Percentiles rank a stretch among this genome's conserved stretches.
These are phyloP conservation scores for Megaceryle torquata DNA, from an alignment of 2,113 vertebrate genomes.

Conservation along the genomic window DNA sequence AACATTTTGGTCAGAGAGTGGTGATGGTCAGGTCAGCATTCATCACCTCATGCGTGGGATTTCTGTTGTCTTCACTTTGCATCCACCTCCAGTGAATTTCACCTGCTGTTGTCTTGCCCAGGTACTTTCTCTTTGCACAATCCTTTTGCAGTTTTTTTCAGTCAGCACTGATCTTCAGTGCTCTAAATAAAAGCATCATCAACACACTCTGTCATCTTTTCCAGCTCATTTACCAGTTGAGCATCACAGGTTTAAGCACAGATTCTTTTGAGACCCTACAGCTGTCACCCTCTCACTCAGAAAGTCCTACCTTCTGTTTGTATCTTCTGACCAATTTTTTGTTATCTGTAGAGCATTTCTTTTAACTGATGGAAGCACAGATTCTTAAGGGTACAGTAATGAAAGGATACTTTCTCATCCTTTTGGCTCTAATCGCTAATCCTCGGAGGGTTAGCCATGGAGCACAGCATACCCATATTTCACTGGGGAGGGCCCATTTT, in stretches of 20 bases:
- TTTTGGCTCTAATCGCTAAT: not conserved
- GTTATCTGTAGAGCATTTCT: not conserved
- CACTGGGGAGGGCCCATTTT: not conserved
- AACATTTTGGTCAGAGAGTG: not conserved
- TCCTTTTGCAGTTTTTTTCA: not conserved
- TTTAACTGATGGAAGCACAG: not conserved
- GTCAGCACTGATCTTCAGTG: not conserved
- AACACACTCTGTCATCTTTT: not conserved
- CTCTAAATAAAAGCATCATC: not conserved
- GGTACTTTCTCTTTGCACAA: not conserved
- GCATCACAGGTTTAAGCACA: not conserved
- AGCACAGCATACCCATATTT: rapidly evolving
- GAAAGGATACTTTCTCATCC: not conserved
- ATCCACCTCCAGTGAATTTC: not conserved
- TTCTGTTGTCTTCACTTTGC: not conserved
- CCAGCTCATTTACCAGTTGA: not conserved
- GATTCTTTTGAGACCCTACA: not conserved
- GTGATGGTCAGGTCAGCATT: not conserved
- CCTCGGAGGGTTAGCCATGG: not conserved
- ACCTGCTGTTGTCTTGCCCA: not conserved
- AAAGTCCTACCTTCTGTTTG: not conserved
- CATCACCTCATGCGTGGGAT: rapidly evolving
- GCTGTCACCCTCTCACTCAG: not conserved
- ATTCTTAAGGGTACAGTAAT: not conserved
- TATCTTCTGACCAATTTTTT: not conserved